phyloP scores from a whole-genome alignment of 2,113 vertebrate species.

The Morone saxatilis region DNA sequence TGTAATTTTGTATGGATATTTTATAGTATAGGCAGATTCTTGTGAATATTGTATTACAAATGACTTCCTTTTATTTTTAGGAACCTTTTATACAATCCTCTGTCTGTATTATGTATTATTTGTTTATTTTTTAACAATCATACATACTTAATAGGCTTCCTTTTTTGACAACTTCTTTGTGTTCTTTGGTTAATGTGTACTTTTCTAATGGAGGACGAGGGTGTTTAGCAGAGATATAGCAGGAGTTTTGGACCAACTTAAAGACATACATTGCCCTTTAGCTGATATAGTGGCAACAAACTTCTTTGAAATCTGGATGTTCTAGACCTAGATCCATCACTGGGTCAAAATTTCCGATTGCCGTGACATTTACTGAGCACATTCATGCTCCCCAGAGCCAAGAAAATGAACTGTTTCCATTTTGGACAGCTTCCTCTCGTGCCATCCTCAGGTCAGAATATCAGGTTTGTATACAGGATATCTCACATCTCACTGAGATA shows the following conservation, averaged over 20 bases:
- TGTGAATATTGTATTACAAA: too few species aligned
- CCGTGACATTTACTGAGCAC: neutral
- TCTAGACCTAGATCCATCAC: neutral
- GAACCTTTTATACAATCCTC: too few species aligned
- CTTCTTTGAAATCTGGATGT: neutral
- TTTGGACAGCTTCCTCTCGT: neutral
- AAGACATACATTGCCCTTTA: neutral
- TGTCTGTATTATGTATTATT: too few species aligned
- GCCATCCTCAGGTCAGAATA: neutral
- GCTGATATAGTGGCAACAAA: neutral
- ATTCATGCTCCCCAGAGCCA: neutral
- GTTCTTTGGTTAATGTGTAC: too few species aligned
- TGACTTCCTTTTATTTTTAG: too few species aligned
- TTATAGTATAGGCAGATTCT: too few species aligned
- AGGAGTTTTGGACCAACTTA: neutral
- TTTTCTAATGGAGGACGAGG: too few species aligned
- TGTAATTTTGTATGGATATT: neutral
- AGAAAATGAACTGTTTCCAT: neutral
- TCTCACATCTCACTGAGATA: neutral
- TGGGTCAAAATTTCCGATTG: neutral
- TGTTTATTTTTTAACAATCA: too few species aligned
- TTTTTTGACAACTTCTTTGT: too few species aligned
- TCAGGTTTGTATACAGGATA: neutral
- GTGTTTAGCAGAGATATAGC: too few species aligned
- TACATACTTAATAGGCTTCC: too few species aligned